Conservation (phyloP, 23 tunicate genomes). For the Halocynthia aurantium region DNA sequence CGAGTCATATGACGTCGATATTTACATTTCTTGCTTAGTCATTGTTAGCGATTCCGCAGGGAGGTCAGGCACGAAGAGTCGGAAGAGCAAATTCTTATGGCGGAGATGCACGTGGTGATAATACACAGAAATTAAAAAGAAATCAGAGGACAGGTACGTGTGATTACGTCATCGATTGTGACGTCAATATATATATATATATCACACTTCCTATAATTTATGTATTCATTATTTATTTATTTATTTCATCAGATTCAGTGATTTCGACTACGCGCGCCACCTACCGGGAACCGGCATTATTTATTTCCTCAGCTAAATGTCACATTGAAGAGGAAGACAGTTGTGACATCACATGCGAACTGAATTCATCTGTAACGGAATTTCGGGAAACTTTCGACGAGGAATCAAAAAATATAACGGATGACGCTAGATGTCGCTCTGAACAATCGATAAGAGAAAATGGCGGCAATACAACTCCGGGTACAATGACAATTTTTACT, state of each 20-base stretch:
- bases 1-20: too few relatives aligned
- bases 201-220: background rate
- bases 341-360: background rate
- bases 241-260: background rate
- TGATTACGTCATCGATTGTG: background rate
- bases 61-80: too few relatives aligned
- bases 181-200: too few relatives aligned
- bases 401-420: background rate
- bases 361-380: background rate
- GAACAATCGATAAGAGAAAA: background rate
- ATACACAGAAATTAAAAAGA: background rate
- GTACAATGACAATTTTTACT: background rate
- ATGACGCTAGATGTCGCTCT: background rate
- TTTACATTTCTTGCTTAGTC: too few relatives aligned
- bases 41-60: too few relatives aligned
- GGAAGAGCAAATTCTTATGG: too few relatives aligned
- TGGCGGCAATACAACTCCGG: background rate
- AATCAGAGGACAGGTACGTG: background rate
- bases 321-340: background rate
- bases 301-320: slow-evolving; percentile 1
- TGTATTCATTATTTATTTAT: background rate
- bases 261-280: slow-evolving; percentile 3
- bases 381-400: background rate
- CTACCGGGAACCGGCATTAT: background rate
- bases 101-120: background rate